Percentiles rank a stretch among this genome's conserved stretches.
Evolutionary conservation across 2,888 invertebrate species (phyloP).

Genomic region (Octonoba sinensis): DNA sequence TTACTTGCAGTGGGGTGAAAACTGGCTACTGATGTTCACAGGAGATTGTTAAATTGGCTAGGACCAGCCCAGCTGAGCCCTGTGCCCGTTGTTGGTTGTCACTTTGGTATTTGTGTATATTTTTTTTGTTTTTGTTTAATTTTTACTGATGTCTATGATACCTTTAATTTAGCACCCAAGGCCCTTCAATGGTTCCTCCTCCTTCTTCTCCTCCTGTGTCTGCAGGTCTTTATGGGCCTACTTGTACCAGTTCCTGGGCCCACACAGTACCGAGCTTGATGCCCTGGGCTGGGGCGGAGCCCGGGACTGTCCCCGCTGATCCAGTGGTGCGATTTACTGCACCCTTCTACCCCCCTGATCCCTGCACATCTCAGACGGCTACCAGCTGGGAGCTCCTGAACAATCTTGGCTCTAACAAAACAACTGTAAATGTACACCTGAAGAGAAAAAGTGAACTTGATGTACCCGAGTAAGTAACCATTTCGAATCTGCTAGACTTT

Average conservation of each 20-base stretch:
- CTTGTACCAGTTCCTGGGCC: constrained; percentile 55
- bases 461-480: constrained; percentile 23
- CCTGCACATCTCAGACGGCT: constrained; percentile 66
- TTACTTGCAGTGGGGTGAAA: no score
- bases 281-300: constrained; percentile 52
- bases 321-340: constrained; percentile 38
- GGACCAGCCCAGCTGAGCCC: no score
- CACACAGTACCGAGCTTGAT: constrained; percentile 62
- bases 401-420: constrained; percentile 36
- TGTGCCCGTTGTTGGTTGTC: no score
- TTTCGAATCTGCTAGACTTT: not conserved
- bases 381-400: constrained; percentile 65
- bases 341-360: constrained; percentile 59
- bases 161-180: no score
- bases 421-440: constrained; percentile 37
- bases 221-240: constrained; percentile 41
- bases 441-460: constrained; percentile 54
- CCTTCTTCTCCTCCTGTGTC: constrained; percentile 28
- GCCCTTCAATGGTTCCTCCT: not conserved
- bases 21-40: no score
- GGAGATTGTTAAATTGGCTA: no score
- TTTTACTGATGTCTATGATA: no score
- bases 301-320: constrained; percentile 12
- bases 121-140: no score
- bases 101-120: no score